A percentile compares a stretch with the other conserved stretches of the same genome.
These are phyloP conservation scores for Glareola pratincola DNA, from an alignment of 2,113 vertebrate species.

Conservation along the genomic window DNA sequence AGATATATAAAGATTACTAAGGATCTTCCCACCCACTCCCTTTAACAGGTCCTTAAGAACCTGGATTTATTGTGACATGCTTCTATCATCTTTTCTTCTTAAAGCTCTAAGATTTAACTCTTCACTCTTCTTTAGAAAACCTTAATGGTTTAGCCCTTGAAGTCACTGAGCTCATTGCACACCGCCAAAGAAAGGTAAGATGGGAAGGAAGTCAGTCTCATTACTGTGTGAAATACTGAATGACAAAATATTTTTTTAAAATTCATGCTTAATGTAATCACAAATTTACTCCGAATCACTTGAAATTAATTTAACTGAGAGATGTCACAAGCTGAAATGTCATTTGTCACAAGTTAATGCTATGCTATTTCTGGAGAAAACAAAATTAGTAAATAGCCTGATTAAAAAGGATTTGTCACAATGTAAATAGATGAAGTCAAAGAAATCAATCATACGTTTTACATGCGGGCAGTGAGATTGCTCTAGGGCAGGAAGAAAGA, in stretches of 20 bases:
- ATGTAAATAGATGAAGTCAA: conserved; percentile 36
- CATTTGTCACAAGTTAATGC: conserved; percentile 44
- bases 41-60: not conserved
- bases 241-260: conserved; percentile 20
- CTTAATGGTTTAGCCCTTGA: not conserved
- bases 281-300: conserved; percentile 44
- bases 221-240: not conserved
- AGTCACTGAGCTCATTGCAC: not conserved
- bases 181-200: not conserved
- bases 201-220: not conserved
- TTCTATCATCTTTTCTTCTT: not conserved
- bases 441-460: not conserved
- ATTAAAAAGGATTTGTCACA: conserved; percentile 46
- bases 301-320: conserved; percentile 57
- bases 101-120: not conserved
- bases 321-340: conserved; percentile 38
- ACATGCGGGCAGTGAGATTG: not conserved
- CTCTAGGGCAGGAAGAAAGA: not conserved
- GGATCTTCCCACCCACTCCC: not conserved
- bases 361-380: conserved; percentile 14
- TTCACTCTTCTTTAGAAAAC: not conserved
- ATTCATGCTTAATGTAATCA: conserved; percentile 7
- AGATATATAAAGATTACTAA: not conserved
- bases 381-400: conserved; percentile 33
- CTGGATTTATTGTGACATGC: not conserved